phyloP scores from a whole-genome alignment of 2,888 invertebrate genomes.

The Athetis lepigone region DNA sequence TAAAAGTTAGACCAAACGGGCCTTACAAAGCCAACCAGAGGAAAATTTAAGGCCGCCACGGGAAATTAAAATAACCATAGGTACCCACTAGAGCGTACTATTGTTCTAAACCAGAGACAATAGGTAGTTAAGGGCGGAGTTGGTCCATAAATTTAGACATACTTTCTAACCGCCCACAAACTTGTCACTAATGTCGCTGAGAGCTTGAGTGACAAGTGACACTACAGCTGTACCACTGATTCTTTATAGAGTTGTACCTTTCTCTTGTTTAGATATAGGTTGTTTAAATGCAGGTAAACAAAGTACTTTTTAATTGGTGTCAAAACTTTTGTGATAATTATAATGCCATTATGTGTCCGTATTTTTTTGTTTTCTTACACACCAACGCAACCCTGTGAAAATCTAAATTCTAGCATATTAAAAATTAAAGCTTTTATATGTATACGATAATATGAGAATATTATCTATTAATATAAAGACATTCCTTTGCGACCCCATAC shows the following conservation, averaged over 20 bases:
- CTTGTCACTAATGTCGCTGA: conserved; percentile 60
- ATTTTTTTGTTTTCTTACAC: no score
- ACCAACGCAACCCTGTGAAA: no score
- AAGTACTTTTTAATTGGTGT: no score
- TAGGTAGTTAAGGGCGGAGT: conserved; percentile 64
- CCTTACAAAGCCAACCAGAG: conserved; percentile 35
- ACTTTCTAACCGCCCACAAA: conserved; percentile 70
- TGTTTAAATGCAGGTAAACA: neutral
- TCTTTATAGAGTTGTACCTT: conserved; percentile 22
- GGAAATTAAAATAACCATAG: conserved; percentile 63
- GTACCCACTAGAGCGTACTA: conserved; percentile 52
- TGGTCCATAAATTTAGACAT: conserved; percentile 68
- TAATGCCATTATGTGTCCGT: no score
- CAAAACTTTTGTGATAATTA: no score
- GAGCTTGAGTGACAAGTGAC: conserved; percentile 58
- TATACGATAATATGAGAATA: no score
- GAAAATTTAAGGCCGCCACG: conserved; percentile 50
- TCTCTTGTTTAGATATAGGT: neutral
- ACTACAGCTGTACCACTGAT: conserved; percentile 36
- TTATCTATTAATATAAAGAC: no score
- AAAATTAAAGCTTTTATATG: no score
- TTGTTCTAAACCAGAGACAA: conserved; percentile 62
- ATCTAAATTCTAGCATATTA: no score
- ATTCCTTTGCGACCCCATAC: no score
- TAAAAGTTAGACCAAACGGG: neutral